These are phyloP conservation scores for Gallinago media DNA, from an alignment of 2,113 vertebrate species.

Conservation along the genomic window DNA sequence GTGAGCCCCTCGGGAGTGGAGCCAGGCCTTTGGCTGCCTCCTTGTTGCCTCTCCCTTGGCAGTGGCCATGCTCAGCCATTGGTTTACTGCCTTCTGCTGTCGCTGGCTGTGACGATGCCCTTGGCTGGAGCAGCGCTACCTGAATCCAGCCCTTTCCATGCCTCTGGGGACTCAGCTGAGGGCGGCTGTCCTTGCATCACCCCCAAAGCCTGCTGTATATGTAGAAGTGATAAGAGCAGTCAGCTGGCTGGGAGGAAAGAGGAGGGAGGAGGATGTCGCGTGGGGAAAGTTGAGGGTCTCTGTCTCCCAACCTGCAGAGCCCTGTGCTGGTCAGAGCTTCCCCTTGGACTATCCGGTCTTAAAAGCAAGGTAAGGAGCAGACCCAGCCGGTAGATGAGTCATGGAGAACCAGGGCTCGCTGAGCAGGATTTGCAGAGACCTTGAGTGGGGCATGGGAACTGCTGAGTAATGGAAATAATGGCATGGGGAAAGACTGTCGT, in stretches of 20 bases:
- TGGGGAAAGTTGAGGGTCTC: background rate
- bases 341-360: background rate
- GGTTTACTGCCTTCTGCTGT: background rate
- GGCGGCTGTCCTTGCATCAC: background rate
- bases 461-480: background rate
- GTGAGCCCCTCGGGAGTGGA: background rate
- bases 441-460: background rate
- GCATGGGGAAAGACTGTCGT: background rate
- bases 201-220: background rate
- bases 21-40: background rate
- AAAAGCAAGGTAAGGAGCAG: background rate
- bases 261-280: background rate
- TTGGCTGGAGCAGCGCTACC: background rate
- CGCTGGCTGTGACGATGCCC: background rate
- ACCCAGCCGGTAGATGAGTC: background rate
- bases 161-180: background rate
- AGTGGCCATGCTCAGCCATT: accelerated
- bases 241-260: background rate
- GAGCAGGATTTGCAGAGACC: background rate
- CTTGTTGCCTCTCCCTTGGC: background rate
- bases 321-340: background rate
- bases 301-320: background rate
- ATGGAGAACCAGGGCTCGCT: background rate
- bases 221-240: background rate
- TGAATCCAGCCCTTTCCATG: background rate